These are phyloP conservation scores for Athene noctua DNA, from an alignment of 2,113 vertebrate genomes.

Conservation along the genomic window DNA sequence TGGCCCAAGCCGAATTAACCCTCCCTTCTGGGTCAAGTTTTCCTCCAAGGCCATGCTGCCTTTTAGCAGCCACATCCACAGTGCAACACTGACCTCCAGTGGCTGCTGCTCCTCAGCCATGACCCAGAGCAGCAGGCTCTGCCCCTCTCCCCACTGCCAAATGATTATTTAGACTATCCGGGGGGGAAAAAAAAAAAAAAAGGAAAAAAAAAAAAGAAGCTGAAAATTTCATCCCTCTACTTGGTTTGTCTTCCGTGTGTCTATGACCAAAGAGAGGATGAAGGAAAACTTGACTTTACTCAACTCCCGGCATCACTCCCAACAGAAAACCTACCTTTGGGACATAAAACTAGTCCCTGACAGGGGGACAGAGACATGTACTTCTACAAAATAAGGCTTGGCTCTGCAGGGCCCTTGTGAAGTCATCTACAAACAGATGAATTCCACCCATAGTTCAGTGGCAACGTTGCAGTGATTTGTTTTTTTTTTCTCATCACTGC, in stretches of 20 bases:
- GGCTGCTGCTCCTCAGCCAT: not conserved
- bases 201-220: not conserved
- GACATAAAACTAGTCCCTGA: not conserved
- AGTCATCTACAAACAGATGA: not conserved
- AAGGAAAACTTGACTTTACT: not conserved
- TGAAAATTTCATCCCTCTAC: rapidly evolving
- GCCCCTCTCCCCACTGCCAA: not conserved
- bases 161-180: rapidly evolving
- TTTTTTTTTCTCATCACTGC: not conserved
- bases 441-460: not conserved
- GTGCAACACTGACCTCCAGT: slow-evolving; percentile 73
- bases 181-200: too few species aligned
- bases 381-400: not conserved
- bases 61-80: not conserved
- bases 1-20: not conserved
- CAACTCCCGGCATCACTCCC: not conserved
- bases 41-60: not conserved
- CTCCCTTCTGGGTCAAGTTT: not conserved
- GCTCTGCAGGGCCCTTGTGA: too few species aligned
- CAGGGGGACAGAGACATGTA: rapidly evolving
- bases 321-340: not conserved
- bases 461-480: not conserved
- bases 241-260: rapidly evolving
- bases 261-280: not conserved
- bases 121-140: not conserved